Evolutionary conservation across 1,140 invertebrate species (phyloP).

Genomic region (Anoplophora glabripennis): DNA sequence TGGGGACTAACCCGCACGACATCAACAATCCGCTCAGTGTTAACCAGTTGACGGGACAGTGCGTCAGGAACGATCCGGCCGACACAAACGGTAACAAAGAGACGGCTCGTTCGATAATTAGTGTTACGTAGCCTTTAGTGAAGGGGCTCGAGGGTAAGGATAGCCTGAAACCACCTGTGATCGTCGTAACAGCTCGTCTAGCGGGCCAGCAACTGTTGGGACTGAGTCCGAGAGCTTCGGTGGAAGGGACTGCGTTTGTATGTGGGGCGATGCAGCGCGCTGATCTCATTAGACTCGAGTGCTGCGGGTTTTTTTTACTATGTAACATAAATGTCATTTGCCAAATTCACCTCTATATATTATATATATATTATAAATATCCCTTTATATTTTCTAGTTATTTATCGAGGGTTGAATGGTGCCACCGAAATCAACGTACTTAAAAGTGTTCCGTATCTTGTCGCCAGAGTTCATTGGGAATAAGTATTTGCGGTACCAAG

Average conservation of each 20-base stretch:
- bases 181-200: neutral
- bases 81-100: slow-evolving; percentile 45
- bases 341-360: slow-evolving; percentile 47
- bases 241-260: slow-evolving; percentile 14
- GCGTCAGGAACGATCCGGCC: slow-evolving; percentile 58
- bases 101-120: slow-evolving; percentile 57
- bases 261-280: slow-evolving; percentile 8
- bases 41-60: slow-evolving; percentile 78
- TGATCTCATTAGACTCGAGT: slow-evolving; percentile 11
- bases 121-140: slow-evolving; percentile 56
- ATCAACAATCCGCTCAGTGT: slow-evolving; percentile 88
- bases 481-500: no score
- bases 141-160: neutral
- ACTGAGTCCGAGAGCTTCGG: slow-evolving; percentile 15
- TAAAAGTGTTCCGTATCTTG: no score
- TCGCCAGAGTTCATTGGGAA: no score
- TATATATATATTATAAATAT: slow-evolving; percentile 20
- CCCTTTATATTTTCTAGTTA: slow-evolving; percentile 35
- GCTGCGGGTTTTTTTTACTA: slow-evolving; percentile 42
- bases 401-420: slow-evolving; percentile 19
- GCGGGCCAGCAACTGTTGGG: slow-evolving; percentile 1
- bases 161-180: slow-evolving; percentile 17
- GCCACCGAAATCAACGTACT: no score
- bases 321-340: slow-evolving; percentile 52
- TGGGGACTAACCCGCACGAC: slow-evolving; percentile 86